Percentiles rank a stretch among this genome's conserved stretches.
These are phyloP conservation scores for Chrysogorgia sp. DNA, from an alignment of 92 coral and sea anemone genomes.

Conservation along the genomic window DNA sequence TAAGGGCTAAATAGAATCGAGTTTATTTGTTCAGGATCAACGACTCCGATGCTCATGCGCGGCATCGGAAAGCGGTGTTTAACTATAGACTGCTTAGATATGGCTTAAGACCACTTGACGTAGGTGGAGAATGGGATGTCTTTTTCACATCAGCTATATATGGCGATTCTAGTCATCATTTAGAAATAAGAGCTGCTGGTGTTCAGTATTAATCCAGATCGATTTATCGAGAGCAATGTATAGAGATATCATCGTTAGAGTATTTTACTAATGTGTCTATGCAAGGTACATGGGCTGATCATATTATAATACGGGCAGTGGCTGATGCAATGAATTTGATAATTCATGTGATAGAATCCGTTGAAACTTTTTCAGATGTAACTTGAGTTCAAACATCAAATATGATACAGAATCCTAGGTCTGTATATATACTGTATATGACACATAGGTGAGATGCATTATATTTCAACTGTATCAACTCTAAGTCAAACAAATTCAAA, in stretches of 20 bases:
- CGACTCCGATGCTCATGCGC: no score
- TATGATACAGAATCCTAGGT: conserved; percentile 37
- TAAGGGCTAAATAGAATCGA: no score
- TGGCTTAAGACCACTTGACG: conserved; percentile 32
- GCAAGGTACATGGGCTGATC: conserved; percentile 71
- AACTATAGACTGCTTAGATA: conserved; percentile 3
- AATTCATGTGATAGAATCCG: conserved; percentile 65
- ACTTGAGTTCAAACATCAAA: conserved; percentile 61
- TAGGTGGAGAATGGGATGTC: conserved; percentile 34
- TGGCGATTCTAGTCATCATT: conserved; percentile 51
- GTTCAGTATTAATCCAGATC: conserved; percentile 58
- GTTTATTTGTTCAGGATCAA: no score
- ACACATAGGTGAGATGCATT: conserved; percentile 67
- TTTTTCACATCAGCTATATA: conserved; percentile 35
- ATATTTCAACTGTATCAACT: conserved; percentile 68
- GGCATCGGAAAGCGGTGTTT: no score
- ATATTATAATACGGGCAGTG: conserved; percentile 62
- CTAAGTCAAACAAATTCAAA: conserved; percentile 17
- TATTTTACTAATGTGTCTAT: conserved; percentile 64
- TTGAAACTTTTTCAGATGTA: conserved; percentile 43
- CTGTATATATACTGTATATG: conserved; percentile 58
- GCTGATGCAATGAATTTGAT: conserved; percentile 65
- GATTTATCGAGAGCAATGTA: conserved; percentile 63
- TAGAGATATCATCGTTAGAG: conserved; percentile 52
- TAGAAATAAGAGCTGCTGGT: conserved; percentile 48